Conservation (phyloP, 2,113 vertebrate species). For the Eleginops maclovinus region DNA sequence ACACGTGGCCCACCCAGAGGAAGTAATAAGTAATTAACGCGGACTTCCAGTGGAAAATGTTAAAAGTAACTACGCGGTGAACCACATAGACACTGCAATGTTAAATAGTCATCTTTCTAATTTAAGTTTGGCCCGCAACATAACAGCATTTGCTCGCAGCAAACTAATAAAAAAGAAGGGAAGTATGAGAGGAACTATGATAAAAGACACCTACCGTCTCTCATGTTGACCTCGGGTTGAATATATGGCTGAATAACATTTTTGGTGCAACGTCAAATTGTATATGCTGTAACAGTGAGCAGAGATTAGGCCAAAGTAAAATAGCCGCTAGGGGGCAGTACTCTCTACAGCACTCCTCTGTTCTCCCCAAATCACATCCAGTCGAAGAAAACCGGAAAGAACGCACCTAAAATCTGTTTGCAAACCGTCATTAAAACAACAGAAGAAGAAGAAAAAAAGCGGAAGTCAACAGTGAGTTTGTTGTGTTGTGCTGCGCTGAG, state of each 20-base stretch:
- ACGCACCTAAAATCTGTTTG: no score
- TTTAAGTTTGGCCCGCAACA: background rate
- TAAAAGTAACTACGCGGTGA: background rate
- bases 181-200: no score
- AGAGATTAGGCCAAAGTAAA: background rate
- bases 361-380: background rate
- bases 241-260: background rate
- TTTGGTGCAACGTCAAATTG: no score
- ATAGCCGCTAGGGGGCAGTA: background rate
- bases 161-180: background rate
- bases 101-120: background rate
- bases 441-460: no score
- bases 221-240: background rate
- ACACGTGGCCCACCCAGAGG: background rate
- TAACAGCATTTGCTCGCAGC: no score
- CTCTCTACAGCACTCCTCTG: background rate
- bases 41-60: background rate
- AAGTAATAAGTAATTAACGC: background rate
- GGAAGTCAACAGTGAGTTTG: no score
- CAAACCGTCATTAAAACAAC: no score
- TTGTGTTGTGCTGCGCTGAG: no score
- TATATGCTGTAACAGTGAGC: background rate
- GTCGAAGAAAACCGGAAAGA: background rate
- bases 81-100: rapidly evolving
- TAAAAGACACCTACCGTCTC: background rate